Conservation (phyloP, 2,888 invertebrate species). For the Synanthedon formicaeformis region DNA sequence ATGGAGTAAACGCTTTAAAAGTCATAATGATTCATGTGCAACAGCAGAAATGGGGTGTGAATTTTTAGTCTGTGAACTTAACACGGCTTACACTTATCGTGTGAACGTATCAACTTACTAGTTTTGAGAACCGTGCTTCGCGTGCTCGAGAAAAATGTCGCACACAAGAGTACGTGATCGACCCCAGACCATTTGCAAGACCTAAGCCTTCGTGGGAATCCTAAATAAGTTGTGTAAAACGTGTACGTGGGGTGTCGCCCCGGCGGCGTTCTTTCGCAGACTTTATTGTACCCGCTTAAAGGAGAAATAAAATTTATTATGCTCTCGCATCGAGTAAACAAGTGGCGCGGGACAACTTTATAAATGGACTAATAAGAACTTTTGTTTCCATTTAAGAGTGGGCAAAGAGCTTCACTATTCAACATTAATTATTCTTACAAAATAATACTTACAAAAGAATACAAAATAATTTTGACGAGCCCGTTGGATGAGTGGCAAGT, state of each 20-base stretch:
- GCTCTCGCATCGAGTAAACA: conserved; percentile 13
- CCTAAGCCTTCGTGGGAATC: conserved; percentile 16
- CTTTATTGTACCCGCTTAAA: conserved; percentile 11
- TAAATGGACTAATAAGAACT: background rate
- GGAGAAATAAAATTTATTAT: conserved; percentile 17
- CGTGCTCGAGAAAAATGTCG: background rate
- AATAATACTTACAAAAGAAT: too few relatives aligned
- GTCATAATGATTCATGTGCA: too few relatives aligned
- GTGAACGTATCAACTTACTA: too few relatives aligned
- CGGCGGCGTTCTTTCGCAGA: conserved; percentile 4
- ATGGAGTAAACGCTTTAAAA: too few relatives aligned
- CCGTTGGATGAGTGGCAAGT: too few relatives aligned
- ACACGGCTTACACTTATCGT: too few relatives aligned
- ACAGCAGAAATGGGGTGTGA: too few relatives aligned
- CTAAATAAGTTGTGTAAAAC: conserved; percentile 25
- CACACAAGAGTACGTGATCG: background rate
- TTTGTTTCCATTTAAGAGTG: background rate
- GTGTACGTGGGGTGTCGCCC: conserved; percentile 7
- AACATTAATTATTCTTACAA: too few relatives aligned
- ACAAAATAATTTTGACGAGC: too few relatives aligned
- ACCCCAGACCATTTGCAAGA: conserved; percentile 10
- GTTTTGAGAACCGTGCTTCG: background rate
- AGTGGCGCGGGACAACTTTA: conserved; percentile 3
- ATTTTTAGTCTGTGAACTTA: too few relatives aligned
- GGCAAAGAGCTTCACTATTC: too few relatives aligned